Base-by-base conservation (phyloP, 2,888 invertebrate species). In the Drosophila greeni region DNA sequence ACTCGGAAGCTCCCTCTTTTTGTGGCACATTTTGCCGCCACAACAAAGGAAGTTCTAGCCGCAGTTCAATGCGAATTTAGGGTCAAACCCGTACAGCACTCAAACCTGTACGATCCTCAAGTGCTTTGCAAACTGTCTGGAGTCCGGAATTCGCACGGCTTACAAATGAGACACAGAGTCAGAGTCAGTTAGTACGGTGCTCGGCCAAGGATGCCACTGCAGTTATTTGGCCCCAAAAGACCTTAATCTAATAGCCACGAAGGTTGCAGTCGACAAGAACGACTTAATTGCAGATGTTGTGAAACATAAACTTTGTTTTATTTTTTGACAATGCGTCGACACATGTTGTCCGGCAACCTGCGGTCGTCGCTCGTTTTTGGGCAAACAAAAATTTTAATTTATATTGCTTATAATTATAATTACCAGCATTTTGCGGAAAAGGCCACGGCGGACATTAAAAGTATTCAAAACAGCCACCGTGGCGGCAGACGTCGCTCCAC, bases 351-450 rank as follows among this genome's bases (percentile, higher is more conserved):
- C 67, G 54, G 69, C 82, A 62, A 60, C 62, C 66, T 76, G 60
- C 66, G 60, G 54, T 76, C 66, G 70, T 53, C 18, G 64, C 52
- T 73, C 70, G 70, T 61, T 62, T 62, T 37, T 43, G 40, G 37
- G 62, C 49, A 61, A 67, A 68, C 55, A 43, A 69, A 78, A 79
- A 76, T 72, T 84, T 61, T 74, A 76, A 64, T 70, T 55, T 72
- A 72, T 67, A 74, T 70, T 69, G 77, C 70, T 76, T 80, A 73
- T 73, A 84, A 82, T 84, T 84, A 84, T 84, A 77, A 82, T 80
- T 76, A 64, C 64, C 66, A 64, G 45, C 61, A 24, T 61, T 69
- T 62, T 61, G 68, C 70, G 64, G 55, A 77, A 79, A 84, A 79
- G 84, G 79, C 77, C 79, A 84, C 64, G 42, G 24, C 45, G 61